Percentiles rank a stretch among this genome's conserved stretches.
phyloP scores from a whole-genome alignment of 2,888 invertebrate species.

The Amblyteles armatorius region DNA sequence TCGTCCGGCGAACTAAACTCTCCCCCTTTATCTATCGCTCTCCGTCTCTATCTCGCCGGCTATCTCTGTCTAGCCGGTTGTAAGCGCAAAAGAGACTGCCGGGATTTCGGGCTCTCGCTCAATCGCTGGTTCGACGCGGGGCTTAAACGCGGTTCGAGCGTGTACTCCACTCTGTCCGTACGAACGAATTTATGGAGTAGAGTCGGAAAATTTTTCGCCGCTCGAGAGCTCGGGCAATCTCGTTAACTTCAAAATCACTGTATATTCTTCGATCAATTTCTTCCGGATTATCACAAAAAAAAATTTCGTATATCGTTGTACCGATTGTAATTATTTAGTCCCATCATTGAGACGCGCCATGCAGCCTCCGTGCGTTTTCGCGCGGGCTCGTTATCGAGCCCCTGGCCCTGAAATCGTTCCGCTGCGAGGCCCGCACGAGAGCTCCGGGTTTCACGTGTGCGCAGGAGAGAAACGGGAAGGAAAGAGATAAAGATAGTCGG shows the following conservation, averaged over 20 bases:
- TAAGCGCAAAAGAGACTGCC: constrained; percentile 61
- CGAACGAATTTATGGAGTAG: constrained; percentile 64
- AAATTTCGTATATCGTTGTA: neutral
- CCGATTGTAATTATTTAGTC: neutral
- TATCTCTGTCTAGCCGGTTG: constrained; percentile 59
- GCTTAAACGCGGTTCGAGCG: constrained; percentile 56
- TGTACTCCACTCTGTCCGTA: constrained; percentile 49
- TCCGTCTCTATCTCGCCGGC: neutral
- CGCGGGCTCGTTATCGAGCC: constrained; percentile 45
- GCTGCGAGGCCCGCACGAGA: constrained; percentile 29
- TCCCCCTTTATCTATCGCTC: constrained; percentile 1
- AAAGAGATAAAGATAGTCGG: constrained; percentile 37
- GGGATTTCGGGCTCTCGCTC: constrained; percentile 56
- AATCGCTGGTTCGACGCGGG: constrained; percentile 51
- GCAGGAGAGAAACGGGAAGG: constrained; percentile 30
- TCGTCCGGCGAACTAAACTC: constrained; percentile 54
- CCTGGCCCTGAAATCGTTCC: constrained; percentile 36
- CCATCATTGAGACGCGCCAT: neutral
- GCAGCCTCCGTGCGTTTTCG: constrained; percentile 17
- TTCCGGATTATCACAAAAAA: constrained; percentile 8
- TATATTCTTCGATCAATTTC: constrained; percentile 37
- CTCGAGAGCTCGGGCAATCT: constrained; percentile 30
- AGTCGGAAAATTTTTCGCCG: constrained; percentile 56
- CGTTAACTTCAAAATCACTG: constrained; percentile 37
- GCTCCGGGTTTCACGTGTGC: constrained; percentile 6